phyloP scores from a whole-genome alignment of 1,140 invertebrate genomes.

The Temnothorax longispinosus region DNA sequence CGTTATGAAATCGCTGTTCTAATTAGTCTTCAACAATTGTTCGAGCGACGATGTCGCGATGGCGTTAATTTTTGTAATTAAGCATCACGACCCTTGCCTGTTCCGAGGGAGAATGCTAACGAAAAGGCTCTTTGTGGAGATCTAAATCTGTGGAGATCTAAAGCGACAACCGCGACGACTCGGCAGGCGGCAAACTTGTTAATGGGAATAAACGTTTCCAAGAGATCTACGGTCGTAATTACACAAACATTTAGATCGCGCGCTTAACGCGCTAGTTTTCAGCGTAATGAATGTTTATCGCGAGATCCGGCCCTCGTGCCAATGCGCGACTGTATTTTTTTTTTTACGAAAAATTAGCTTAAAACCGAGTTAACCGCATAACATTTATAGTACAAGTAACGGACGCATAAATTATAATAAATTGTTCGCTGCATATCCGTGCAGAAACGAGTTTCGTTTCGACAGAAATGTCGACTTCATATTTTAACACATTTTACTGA shows the following conservation, averaged over 20 bases:
- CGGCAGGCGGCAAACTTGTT: conserved; percentile 52
- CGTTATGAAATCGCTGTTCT: conserved; percentile 73
- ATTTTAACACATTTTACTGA: neutral
- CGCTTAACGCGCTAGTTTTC: conserved; percentile 47
- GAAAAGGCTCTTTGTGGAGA: conserved; percentile 62
- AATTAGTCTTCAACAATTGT: conserved; percentile 81
- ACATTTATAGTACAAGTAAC: neutral
- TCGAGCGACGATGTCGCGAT: conserved; percentile 31
- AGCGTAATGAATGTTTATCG: conserved; percentile 51
- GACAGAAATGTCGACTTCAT: neutral
- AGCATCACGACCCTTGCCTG: conserved; percentile 54
- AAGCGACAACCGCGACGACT: conserved; percentile 36
- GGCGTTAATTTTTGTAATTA: conserved; percentile 81
- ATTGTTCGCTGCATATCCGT: neutral
- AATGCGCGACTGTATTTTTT: conserved; percentile 25
- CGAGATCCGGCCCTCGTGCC: neutral
- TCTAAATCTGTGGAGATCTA: conserved; percentile 46
- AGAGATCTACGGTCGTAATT: conserved; percentile 55
- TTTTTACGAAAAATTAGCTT: conserved; percentile 1
- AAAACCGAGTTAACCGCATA: neutral
- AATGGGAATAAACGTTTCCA: conserved; percentile 67
- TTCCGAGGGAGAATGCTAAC: conserved; percentile 46
- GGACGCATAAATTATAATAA: neutral
- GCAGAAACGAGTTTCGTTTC: neutral
- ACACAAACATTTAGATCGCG: conserved; percentile 69